phyloP scores from a whole-genome alignment of 2,113 vertebrate genomes.

The Osmerus mordax region DNA sequence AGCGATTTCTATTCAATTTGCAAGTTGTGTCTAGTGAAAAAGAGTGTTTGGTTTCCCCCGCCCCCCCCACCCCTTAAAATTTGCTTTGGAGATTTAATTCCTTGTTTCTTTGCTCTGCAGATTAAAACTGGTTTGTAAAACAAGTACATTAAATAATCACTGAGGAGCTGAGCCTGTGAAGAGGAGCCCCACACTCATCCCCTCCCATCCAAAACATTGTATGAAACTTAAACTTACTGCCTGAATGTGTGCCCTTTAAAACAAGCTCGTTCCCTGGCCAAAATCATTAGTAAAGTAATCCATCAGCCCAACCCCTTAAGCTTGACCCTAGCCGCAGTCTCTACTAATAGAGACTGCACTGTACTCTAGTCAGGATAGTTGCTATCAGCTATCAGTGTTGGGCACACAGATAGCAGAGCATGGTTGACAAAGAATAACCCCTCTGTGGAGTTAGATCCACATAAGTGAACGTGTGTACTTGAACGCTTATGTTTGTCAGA shows the following conservation, averaged over 20 bases:
- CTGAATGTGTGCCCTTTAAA: slow-evolving; percentile 63
- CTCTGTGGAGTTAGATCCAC: slow-evolving; percentile 5
- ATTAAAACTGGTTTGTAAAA: slow-evolving; percentile 69
- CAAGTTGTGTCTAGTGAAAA: slow-evolving; percentile 37
- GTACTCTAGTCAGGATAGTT: slow-evolving; percentile 30
- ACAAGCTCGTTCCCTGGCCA: slow-evolving; percentile 62
- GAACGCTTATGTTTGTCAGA: slow-evolving; percentile 18
- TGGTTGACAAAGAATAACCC: slow-evolving; percentile 20
- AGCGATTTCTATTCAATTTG: slow-evolving; percentile 32
- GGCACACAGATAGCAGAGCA: slow-evolving; percentile 20
- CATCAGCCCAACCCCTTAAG: slow-evolving; percentile 59
- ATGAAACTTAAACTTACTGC: slow-evolving; percentile 65
- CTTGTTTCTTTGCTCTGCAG: slow-evolving; percentile 73
- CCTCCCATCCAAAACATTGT: slow-evolving; percentile 62
- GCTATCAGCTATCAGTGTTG: slow-evolving; percentile 46
- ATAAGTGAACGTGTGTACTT: slow-evolving; percentile 4
- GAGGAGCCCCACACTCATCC: slow-evolving; percentile 46
- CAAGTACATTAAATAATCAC: slow-evolving; percentile 75
- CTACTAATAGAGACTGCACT: slow-evolving; percentile 53
- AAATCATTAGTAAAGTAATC: slow-evolving; percentile 74
- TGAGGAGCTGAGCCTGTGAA: slow-evolving; percentile 49
- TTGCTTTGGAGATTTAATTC: slow-evolving; percentile 58
- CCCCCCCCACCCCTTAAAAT: slow-evolving; percentile 44
- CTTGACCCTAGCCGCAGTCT: slow-evolving; percentile 65
- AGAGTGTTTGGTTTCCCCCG: slow-evolving; percentile 14